Evolutionary conservation across 2,888 invertebrate species (phyloP), one percentile per base, ranked within the genome.

Genomic region (Netelia inedita): DNA sequence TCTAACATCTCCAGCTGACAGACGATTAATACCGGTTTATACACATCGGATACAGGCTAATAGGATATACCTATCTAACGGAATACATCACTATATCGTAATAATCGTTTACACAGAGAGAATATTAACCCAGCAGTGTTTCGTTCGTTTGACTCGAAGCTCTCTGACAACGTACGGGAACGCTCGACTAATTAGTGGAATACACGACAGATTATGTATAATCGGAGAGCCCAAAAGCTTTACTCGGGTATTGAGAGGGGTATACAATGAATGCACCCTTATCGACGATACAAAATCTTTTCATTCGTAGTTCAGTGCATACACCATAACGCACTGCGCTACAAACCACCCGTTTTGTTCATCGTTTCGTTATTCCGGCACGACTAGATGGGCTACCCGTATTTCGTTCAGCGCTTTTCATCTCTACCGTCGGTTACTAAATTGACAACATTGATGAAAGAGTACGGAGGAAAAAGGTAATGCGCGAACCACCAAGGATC

Each of bases 201-300:
- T 21, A 28, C 35, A 19, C 74, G 50, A 63, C 28, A 50, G 63
- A 74, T 74, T 74, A 63, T 28, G 16, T 63, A 74, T 74, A 16
- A 53, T 63, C 50, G 19, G 35, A n/a, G n/a, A 63, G 11, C 16
- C 16, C 23, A 16, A 63, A 74, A 23, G 43, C 61, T 28, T 46
- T 19, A 23, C 5, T 8, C 16, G 19, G 16, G 16, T 46, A 63
- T 57, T 3, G 19, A 19, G 10, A 28, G 14, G 16, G 28, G 11
- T 50, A 9, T 63, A 63, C 1, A 35, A 35, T 59, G 14, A 72
- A 59, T 21, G n/a, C 10, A 10, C 23, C 50, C 50, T 73, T 63
- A 61, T 28, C 46, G n/a, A 21, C n/a, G 8, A 28, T 16, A 11
- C 23, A 28, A 50, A 74, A 74, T 74, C 63, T 61, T 74, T 16